phyloP scores from a whole-genome alignment of 2,888 invertebrate species.

The Lepidocyrtoides sp. region DNA sequence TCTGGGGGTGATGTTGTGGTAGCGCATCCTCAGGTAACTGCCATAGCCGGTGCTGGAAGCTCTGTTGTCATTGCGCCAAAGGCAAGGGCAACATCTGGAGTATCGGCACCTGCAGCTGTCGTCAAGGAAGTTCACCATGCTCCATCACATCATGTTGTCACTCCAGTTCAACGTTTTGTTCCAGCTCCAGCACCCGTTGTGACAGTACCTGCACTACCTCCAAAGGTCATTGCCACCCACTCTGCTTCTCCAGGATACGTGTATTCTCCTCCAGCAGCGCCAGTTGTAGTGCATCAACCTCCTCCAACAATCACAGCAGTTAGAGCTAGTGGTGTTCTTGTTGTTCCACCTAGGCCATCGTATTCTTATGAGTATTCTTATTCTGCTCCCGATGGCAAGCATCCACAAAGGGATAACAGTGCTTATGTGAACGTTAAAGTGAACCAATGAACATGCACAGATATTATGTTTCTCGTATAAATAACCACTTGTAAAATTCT shows the following conservation, averaged over 20 bases:
- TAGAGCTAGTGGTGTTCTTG: constrained; percentile 66
- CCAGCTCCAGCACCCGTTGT: constrained; percentile 35
- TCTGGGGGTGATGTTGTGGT: constrained; percentile 76
- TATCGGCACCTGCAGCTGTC: constrained; percentile 1
- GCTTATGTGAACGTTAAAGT: constrained; percentile 83
- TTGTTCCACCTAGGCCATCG: constrained; percentile 81
- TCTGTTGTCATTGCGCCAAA: constrained; percentile 79
- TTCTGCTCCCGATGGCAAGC: constrained; percentile 83
- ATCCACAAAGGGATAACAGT: constrained; percentile 82
- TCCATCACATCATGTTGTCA: neutral
- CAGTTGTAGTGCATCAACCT: constrained; percentile 31
- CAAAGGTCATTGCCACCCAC: constrained; percentile 56
- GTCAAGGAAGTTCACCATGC: constrained; percentile 46
- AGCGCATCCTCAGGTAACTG: constrained; percentile 78
- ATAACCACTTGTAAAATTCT: constrained; percentile 12
- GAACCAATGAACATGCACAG: constrained; percentile 82
- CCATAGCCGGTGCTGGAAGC: constrained; percentile 82
- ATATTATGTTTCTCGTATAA: no score
- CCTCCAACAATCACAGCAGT: constrained; percentile 75
- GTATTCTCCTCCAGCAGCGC: constrained; percentile 50
- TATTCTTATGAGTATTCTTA: constrained; percentile 82
- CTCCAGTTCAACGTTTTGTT: constrained; percentile 17
- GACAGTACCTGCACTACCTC: constrained; percentile 29
- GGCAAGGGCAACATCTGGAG: constrained; percentile 78
- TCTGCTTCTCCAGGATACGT: constrained; percentile 55